Evolutionary conservation across 2,797 vertebrate genomes (phyloP).

Genomic region (Enteromius fasciolatus): DNA sequence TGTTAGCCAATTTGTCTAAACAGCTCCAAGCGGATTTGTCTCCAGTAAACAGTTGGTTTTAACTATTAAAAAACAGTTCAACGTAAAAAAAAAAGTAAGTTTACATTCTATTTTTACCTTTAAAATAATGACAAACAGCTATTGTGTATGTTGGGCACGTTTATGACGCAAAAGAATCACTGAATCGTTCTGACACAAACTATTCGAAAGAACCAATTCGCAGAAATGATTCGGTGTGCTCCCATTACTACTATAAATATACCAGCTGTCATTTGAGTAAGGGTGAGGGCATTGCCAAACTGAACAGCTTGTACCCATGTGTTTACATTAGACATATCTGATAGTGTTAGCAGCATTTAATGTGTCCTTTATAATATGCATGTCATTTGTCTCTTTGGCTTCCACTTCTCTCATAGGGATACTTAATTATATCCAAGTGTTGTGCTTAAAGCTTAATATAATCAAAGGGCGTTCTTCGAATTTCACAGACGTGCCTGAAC

Average conservation of each 20-base stretch:
- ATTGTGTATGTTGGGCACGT: too few species aligned
- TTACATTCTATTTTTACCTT: not conserved
- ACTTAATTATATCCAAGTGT: not conserved
- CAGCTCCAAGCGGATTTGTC: not conserved
- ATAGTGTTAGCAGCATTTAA: not conserved
- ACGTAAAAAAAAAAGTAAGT: not conserved
- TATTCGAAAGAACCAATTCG: not conserved
- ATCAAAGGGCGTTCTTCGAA: not conserved
- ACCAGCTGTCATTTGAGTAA: slow-evolving; percentile 41
- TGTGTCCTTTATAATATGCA: slow-evolving; percentile 1
- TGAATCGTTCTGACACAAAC: not conserved
- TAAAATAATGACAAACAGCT: not conserved
- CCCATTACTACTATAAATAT: slow-evolving; percentile 11
- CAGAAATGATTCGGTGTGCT: not conserved
- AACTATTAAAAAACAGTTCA: not conserved
- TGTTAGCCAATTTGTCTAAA: not conserved
- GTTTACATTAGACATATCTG: slow-evolving; percentile 12
- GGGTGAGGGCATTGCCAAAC: slow-evolving; percentile 2
- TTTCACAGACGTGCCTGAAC: slow-evolving; percentile 36
- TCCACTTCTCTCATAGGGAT: not conserved
- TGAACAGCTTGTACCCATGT: slow-evolving; percentile 39
- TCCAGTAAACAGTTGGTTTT: not conserved
- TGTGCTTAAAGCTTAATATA: slow-evolving; percentile 4
- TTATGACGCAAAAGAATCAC: not conserved
- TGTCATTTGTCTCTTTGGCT: not conserved